phyloP scores from a whole-genome alignment of 2,113 vertebrate genomes.

The Hiodon tergisus region DNA sequence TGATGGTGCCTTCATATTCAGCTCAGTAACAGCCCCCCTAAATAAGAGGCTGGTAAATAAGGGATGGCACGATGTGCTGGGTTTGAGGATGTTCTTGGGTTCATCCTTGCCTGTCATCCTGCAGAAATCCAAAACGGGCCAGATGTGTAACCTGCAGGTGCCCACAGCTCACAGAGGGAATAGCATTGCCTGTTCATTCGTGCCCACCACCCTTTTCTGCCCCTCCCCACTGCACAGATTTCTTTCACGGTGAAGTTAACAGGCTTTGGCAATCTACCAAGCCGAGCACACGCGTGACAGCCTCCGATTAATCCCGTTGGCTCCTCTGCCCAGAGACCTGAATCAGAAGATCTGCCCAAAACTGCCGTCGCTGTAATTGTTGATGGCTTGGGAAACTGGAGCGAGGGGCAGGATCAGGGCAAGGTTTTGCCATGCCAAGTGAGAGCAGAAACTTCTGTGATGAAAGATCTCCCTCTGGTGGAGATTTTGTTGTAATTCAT shows the following conservation, averaged over 20 bases:
- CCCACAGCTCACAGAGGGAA: background rate
- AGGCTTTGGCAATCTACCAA: background rate
- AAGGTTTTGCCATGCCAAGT: background rate
- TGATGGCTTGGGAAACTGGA: background rate
- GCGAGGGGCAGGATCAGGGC: background rate
- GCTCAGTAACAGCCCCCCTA: too few relatives aligned
- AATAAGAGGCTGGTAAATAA: too few relatives aligned
- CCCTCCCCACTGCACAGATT: background rate
- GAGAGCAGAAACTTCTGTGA: background rate
- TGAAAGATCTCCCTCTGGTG: conserved; percentile 37
- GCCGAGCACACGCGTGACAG: background rate
- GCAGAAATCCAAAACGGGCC: background rate
- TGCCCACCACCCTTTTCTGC: background rate
- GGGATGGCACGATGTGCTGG: too few relatives aligned
- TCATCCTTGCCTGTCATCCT: background rate
- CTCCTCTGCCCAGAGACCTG: background rate
- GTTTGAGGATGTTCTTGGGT: background rate
- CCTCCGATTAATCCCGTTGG: background rate
- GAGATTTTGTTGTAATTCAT: background rate
- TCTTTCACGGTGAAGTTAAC: conserved; percentile 5
- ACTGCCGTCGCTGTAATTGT: background rate
- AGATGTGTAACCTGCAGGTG: conserved; percentile 8
- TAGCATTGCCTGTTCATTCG: background rate
- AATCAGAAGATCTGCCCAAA: conserved; percentile 1
- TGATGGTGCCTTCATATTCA: too few relatives aligned